phyloP scores from a whole-genome alignment of 2,113 vertebrate species.

The Prinia subflava region DNA sequence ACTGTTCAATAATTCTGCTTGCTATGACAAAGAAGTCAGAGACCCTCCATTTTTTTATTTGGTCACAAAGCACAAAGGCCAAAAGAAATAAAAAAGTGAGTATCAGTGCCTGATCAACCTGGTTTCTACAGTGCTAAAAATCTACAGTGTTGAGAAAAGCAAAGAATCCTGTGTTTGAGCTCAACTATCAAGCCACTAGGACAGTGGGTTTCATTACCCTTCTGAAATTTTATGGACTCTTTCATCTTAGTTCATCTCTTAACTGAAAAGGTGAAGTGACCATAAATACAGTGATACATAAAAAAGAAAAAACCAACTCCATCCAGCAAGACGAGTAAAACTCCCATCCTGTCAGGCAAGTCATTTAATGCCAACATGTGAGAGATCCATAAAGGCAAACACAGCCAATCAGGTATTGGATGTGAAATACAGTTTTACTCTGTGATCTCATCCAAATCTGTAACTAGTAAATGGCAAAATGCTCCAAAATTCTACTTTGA shows the following conservation, averaged over 20 bases:
- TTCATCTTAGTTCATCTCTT: not conserved
- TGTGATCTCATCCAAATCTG: not conserved
- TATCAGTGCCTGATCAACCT: not conserved
- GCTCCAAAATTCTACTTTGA: not conserved
- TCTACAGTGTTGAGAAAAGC: not conserved
- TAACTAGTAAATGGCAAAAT: not conserved
- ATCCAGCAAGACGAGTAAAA: not conserved
- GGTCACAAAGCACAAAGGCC: not conserved
- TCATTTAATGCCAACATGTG: not conserved
- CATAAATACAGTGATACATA: not conserved
- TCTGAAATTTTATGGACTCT: not conserved
- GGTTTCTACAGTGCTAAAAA: not conserved
- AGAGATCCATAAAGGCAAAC: not conserved
- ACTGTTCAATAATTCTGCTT: not conserved
- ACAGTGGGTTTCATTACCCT: not conserved
- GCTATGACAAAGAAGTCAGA: not conserved
- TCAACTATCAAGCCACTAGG: not conserved
- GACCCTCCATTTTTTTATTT: not conserved
- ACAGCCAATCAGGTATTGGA: not conserved
- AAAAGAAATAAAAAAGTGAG: not conserved
- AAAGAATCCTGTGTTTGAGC: not conserved
- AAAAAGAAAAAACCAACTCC: not conserved
- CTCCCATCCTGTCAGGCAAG: not conserved
- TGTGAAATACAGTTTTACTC: not conserved
- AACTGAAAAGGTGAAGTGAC: not conserved